phyloP scores from a whole-genome alignment of 2,113 vertebrate genomes.

The Chinchilla lanigera region DNA sequence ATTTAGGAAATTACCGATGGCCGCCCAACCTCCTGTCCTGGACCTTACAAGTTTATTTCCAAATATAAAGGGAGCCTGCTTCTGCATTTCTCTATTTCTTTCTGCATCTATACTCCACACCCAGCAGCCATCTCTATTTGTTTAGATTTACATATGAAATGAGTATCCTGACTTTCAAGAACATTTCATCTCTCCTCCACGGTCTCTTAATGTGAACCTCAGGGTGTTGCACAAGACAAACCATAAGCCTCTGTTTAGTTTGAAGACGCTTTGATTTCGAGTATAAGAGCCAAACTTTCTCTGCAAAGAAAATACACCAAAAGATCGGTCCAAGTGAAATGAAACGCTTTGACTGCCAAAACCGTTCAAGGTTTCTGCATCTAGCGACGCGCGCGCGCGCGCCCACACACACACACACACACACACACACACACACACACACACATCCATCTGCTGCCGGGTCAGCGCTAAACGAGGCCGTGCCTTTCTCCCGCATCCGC shows the following conservation, averaged over 20 bases:
- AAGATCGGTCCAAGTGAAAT: constrained; percentile 31
- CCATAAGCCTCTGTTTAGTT: constrained; percentile 15
- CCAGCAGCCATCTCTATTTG: neutral
- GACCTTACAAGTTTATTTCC: neutral
- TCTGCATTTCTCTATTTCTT: neutral
- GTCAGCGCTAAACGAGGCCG: neutral
- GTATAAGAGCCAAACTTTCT: constrained; percentile 19
- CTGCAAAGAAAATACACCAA: neutral
- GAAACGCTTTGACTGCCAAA: constrained; percentile 7
- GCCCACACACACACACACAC: neutral
- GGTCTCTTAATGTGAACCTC: neutral
- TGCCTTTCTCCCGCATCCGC: neutral
- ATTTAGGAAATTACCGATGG: neutral
- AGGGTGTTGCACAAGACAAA: neutral
- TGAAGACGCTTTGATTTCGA: constrained; percentile 45
- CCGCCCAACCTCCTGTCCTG: neutral
- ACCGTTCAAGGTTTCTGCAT: constrained; percentile 23
- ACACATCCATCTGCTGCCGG: neutral
- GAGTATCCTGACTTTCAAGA: neutral
- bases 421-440: neutral
- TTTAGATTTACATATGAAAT: neutral
- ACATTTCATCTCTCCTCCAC: neutral
- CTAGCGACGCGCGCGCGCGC: neutral
- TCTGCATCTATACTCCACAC: neutral
- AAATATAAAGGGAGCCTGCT: neutral